A percentile compares a stretch with the other conserved stretches of the same genome.
Evolutionary conservation across 2,888 invertebrate genomes (phyloP).

Genomic region (Pachydiplax longipennis): DNA sequence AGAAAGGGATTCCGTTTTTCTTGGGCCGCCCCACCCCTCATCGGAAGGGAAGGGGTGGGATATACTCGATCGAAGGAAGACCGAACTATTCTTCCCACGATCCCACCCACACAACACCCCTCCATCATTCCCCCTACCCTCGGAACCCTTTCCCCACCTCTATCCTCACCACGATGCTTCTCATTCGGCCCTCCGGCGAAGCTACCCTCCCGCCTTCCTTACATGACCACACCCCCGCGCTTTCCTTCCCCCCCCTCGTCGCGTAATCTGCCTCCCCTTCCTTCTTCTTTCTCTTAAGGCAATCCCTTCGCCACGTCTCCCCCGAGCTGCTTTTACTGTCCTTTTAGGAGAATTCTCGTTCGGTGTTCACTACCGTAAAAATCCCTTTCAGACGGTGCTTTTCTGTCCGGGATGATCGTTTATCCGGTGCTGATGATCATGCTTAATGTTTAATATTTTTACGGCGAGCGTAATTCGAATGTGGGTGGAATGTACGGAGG

Average conservation of each 20-base stretch:
- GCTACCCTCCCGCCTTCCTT: neutral
- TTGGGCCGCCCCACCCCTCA: neutral
- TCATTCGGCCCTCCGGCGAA: conserved; percentile 13
- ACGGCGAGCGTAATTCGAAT: too few species aligned
- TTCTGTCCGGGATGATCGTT: too few species aligned
- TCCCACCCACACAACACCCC: conserved; percentile 34
- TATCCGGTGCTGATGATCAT: too few species aligned
- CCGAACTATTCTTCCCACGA: conserved; percentile 32
- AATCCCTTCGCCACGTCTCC: too few species aligned
- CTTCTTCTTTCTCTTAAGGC: too few species aligned
- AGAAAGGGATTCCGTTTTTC: neutral
- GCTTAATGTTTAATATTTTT: too few species aligned
- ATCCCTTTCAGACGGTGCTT: too few species aligned
- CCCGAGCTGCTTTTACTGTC: too few species aligned
- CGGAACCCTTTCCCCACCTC: neutral
- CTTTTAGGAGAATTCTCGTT: too few species aligned
- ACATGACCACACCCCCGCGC: conserved; percentile 7
- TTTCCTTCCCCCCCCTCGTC: neutral
- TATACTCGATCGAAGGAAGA: neutral
- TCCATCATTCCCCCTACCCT: neutral
- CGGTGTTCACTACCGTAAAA: too few species aligned
- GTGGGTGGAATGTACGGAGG: too few species aligned
- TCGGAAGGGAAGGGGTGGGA: neutral
- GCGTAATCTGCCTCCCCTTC: too few species aligned
- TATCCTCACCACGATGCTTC: neutral